These are phyloP conservation scores for Drosophila tripunctata DNA, from an alignment of 2,888 invertebrate genomes.

Conservation along the genomic window DNA sequence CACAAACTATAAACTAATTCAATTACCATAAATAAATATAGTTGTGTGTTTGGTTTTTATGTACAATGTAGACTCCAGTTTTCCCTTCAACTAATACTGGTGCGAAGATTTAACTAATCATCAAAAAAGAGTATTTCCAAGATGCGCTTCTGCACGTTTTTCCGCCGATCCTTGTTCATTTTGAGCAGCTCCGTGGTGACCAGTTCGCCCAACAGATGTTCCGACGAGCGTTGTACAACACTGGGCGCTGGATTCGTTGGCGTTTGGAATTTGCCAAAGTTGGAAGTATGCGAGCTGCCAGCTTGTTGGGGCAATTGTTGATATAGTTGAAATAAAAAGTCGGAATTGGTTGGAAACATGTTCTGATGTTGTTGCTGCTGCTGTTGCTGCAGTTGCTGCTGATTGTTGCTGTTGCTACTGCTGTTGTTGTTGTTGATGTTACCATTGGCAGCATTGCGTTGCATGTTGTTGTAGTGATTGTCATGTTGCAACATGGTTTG, in stretches of 20 bases:
- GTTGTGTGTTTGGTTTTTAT: background rate
- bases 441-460: slow-evolving; percentile 38
- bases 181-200: slow-evolving; percentile 84
- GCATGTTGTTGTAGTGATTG: slow-evolving; percentile 64
- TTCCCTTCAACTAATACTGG: slow-evolving; percentile 18
- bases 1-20: slow-evolving; percentile 17
- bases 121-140: slow-evolving; percentile 84
- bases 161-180: slow-evolving; percentile 83
- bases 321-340: slow-evolving; percentile 83
- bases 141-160: slow-evolving; percentile 83
- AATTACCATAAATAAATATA: slow-evolving; percentile 7
- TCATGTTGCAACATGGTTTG: slow-evolving; percentile 68
- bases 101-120: slow-evolving; percentile 64
- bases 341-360: slow-evolving; percentile 82
- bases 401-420: slow-evolving; percentile 46
- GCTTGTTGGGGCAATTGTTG: slow-evolving; percentile 82
- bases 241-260: slow-evolving; percentile 64
- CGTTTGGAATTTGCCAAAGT: slow-evolving; percentile 77
- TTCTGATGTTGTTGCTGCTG: slow-evolving; percentile 59
- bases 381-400: slow-evolving; percentile 51
- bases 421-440: slow-evolving; percentile 36
- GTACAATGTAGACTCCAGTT: slow-evolving; percentile 50
- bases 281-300: slow-evolving; percentile 61
- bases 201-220: slow-evolving; percentile 83
- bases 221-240: slow-evolving; percentile 81